phyloP scores from a whole-genome alignment of 2,797 vertebrate genomes.

The Rhinella marina region DNA sequence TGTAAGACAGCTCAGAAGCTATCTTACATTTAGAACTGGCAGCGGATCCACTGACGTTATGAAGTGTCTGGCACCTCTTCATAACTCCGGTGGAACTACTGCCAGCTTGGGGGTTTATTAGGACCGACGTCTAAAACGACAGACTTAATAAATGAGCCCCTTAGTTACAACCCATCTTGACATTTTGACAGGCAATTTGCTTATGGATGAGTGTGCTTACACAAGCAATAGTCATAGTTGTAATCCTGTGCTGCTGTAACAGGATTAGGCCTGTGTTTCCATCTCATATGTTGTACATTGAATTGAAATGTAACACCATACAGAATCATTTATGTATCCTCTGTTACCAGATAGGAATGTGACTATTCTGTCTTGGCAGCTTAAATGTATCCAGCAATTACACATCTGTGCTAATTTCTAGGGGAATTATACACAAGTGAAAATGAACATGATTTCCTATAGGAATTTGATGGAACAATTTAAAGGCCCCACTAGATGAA shows the following conservation, averaged over 20 bases:
- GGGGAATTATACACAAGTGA: constrained; percentile 22
- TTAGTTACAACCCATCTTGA: not conserved
- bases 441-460: constrained; percentile 5
- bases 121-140: no score
- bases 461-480: constrained; percentile 10
- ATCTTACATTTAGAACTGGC: no score
- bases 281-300: not conserved
- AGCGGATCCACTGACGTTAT: no score
- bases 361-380: constrained; percentile 28
- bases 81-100: no score
- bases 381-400: constrained; percentile 11
- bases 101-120: no score
- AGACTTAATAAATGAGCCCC: no score
- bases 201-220: no score
- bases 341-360: constrained; percentile 21
- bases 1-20: no score
- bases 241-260: not conserved
- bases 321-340: constrained; percentile 5
- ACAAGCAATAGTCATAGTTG: not conserved
- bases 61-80: no score
- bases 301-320: constrained; percentile 16
- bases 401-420: constrained; percentile 45
- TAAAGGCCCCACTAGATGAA: not conserved
- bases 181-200: not conserved
- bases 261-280: not conserved